Percentiles rank a stretch among this genome's conserved stretches.
These are phyloP conservation scores for Cantharis flavilabris DNA, from an alignment of 2,888 invertebrate species.

Conservation along the genomic window DNA sequence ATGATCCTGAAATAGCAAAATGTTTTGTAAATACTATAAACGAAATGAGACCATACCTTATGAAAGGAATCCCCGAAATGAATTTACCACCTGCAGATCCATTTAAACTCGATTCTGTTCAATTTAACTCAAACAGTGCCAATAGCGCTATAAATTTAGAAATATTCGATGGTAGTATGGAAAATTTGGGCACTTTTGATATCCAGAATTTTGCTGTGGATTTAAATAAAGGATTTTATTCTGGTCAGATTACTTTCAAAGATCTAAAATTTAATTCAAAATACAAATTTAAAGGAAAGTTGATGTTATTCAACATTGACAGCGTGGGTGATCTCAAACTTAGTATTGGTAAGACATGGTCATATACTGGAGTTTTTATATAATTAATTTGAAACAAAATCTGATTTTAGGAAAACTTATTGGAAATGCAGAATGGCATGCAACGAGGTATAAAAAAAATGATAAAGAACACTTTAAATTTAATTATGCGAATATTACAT, in stretches of 20 bases:
- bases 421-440: background rate
- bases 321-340: slow-evolving; percentile 1
- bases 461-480: background rate
- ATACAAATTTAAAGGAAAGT: slow-evolving; percentile 44
- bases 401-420: background rate
- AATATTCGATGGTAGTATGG: slow-evolving; percentile 23
- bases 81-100: slow-evolving; percentile 46
- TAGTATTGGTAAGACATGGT: background rate
- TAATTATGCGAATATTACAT: background rate
- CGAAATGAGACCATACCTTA: slow-evolving; percentile 39
- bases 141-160: background rate
- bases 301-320: slow-evolving; percentile 38
- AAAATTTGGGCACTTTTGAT: slow-evolving; percentile 6
- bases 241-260: background rate
- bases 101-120: slow-evolving; percentile 39
- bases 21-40: slow-evolving; percentile 44
- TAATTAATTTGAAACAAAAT: background rate
- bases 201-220: background rate
- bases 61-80: slow-evolving; percentile 48
- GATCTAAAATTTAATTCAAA: slow-evolving; percentile 27
- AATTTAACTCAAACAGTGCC: background rate
- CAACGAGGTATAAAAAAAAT: background rate
- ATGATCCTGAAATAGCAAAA: slow-evolving; percentile 43
- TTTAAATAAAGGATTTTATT: background rate
- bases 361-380: background rate